Base-by-base conservation (phyloP, 2,113 vertebrate genomes). In the Nyctibius bracteatus region DNA sequence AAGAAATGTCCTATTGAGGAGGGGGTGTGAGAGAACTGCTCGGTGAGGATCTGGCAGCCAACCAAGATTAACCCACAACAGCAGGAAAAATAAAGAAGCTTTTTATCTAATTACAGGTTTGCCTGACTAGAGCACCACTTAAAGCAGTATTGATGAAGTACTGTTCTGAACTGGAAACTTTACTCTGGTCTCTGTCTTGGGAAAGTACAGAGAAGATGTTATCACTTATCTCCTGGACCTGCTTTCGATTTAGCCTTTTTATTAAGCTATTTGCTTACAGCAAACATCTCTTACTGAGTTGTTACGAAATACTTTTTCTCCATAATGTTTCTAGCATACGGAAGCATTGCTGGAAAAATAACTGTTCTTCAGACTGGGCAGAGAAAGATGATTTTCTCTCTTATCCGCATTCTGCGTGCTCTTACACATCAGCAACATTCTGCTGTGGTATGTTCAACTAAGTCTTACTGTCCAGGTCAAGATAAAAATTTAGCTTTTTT, bases 241-340 rank as follows among this genome's bases (percentile, higher is more conserved):
- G 33, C 52, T 96, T 90, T 77, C 6, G 1, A 33, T 47, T 75
- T 90, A 85, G 66, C 16, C 11, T 80, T 88, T 94, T 92, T 87
- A 87, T 91, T 85, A 85, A 72, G 30, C 21, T 97, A n/a, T 96
- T 96, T 94, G 49, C 63, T 70, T 88, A 61, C 19, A 85, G 85
- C 77, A 96, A 95, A 87, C 68, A 81, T 86, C 33, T 86, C 59
- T 74, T 79, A 74, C 37, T 16, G 68, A 84, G 63, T 59, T 51
- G 6, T 86, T 74, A 71, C 41, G 44, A 92, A 92, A 87, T 83
- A 41, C 17, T 47, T 81, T 70, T 68, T 44, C 57, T 86, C 33
- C 55, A 4, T 70, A 84, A 71, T 78, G 12, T 67, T 91, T 86
- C 61, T 79, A 72, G 67, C 22, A 46, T 81, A 67, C 0, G 2